Conservation (phyloP, 2,888 invertebrate species). For the Archips crataeganus region DNA sequence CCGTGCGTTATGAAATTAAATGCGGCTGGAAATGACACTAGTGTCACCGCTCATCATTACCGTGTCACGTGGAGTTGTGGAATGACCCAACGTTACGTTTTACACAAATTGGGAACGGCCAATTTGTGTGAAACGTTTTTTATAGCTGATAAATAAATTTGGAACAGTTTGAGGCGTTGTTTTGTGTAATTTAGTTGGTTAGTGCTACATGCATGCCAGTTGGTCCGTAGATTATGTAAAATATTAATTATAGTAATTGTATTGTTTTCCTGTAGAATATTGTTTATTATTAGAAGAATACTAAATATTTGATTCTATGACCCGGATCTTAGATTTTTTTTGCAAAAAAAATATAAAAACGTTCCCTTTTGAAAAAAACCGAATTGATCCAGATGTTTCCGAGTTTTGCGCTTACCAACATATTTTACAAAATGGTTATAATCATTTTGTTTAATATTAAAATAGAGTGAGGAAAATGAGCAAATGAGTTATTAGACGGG, state of each 20-base stretch:
- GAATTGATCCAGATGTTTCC: too few relatives aligned
- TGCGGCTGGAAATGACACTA: slow-evolving; percentile 35
- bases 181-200: background rate
- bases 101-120: background rate
- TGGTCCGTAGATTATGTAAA: background rate
- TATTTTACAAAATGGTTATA: too few relatives aligned
- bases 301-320: too few relatives aligned
- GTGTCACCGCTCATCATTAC: background rate
- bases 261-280: too few relatives aligned
- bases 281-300: too few relatives aligned
- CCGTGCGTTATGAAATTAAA: slow-evolving; percentile 35
- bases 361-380: too few relatives aligned
- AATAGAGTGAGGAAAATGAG: background rate
- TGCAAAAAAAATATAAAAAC: too few relatives aligned
- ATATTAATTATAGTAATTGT: too few relatives aligned
- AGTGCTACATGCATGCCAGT: background rate
- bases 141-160: slow-evolving; percentile 3
- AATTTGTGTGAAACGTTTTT: slow-evolving; percentile 30
- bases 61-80: background rate
- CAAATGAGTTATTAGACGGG: too few relatives aligned
- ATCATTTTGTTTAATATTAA: background rate
- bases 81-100: background rate
- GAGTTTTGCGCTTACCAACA: too few relatives aligned
- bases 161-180: background rate
- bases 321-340: too few relatives aligned